phyloP scores from a whole-genome alignment of 1,140 invertebrate species.

The Drosophila baimaii region DNA sequence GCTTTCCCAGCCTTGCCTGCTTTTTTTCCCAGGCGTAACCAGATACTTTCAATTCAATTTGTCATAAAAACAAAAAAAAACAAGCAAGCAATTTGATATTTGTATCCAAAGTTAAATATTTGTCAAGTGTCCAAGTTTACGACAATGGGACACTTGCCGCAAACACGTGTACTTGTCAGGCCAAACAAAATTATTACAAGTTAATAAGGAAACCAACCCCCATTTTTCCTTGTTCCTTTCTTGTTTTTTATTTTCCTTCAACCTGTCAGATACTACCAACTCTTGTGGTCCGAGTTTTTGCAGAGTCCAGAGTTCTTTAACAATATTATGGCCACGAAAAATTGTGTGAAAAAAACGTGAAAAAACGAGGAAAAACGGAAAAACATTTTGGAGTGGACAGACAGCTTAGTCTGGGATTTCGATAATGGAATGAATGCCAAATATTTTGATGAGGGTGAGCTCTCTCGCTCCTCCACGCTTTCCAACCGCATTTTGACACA shows the following conservation, averaged over 20 bases:
- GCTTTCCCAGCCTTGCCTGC: not conserved
- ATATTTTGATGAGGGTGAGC: constrained; percentile 78
- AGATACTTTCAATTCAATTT: constrained; percentile 82
- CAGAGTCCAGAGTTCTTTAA: constrained; percentile 53
- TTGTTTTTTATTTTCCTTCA: not conserved
- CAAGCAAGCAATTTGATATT: constrained; percentile 33
- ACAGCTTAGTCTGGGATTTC: constrained; percentile 79
- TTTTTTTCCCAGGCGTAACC: constrained; percentile 73
- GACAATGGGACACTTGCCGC: constrained; percentile 71
- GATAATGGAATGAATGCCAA: constrained; percentile 82
- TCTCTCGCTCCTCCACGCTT: constrained; percentile 8
- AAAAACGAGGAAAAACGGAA: constrained; percentile 23
- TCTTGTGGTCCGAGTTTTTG: constrained; percentile 58
- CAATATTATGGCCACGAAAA: constrained; percentile 26
- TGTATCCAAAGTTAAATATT: constrained; percentile 37
- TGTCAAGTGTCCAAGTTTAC: constrained; percentile 64
- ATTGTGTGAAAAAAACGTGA: constrained; percentile 26
- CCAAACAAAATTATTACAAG: constrained; percentile 63
- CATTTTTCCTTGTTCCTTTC: not conserved
- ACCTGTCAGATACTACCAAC: constrained; percentile 50
- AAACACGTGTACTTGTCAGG: constrained; percentile 79
- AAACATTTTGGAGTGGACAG: constrained; percentile 40
- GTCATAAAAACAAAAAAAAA: constrained; percentile 12
- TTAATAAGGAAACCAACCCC: constrained; percentile 27
- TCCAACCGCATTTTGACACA: constrained; percentile 80